Base-by-base conservation (phyloP, 2,113 vertebrate genomes). In the Sciurus niger region DNA sequence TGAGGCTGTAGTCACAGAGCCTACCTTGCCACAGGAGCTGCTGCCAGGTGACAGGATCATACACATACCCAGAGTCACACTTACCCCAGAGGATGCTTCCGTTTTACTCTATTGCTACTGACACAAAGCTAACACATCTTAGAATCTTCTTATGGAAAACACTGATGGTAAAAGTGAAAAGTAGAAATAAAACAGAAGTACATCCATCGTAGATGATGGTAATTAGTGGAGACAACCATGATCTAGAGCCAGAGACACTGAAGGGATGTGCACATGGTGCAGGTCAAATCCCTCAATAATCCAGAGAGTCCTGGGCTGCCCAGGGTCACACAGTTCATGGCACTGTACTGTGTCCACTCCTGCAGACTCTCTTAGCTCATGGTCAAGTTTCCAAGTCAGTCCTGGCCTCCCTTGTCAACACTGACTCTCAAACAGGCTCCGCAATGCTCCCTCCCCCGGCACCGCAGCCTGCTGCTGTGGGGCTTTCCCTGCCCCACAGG, bases 111-210 rank as follows among this genome's bases (percentile, higher is more conserved):
- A 98, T 98, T 25, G 79, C 96, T 92, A 99, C 99, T 63, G 99
- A 98, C 3, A 99, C 98, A 60, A 99, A 97, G 10, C 99, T 99
- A 58, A 58, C 98, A 34, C 99, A 97, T 99, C 99, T 99, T 99
- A 99, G 95, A 99, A 98, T 86, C 96, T 99, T 96, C 97, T 99
- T 97, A 98, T 2, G 4, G 98, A 98, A 98, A 99, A 99, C 20
- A 98, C 16, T 5, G 55, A 58, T 58, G 55, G 20, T 7, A 58
- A 58, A 22, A 58, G 8, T 22, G 20, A 58, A 46, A 65, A 65
- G 55, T 11, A 63, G 77, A 95, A 96, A 98, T 79, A 2, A 95
- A 89, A 96, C 89, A 32, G 53, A 55, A 40, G 37, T 46, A 28
- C 55, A 58, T 58, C 55, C 20, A 11, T 30, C 55, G 4, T 7